Conservation (phyloP, 1,140 invertebrate species). For the Helicoverpa zea region DNA sequence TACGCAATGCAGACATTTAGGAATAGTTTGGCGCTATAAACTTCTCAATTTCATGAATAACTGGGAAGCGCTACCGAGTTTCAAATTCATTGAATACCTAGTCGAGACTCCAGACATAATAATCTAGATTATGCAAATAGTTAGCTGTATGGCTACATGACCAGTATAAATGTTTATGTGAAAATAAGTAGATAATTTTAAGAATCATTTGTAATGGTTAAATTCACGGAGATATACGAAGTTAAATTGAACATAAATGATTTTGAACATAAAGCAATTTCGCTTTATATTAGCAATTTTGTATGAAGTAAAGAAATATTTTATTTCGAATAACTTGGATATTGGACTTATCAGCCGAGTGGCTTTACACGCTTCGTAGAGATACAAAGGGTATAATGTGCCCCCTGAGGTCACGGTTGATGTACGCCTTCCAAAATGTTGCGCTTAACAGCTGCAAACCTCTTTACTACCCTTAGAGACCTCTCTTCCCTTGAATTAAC, state of each 20-base stretch:
- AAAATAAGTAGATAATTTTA: no score
- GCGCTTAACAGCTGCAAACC: slow-evolving; percentile 14
- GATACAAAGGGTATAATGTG: slow-evolving; percentile 5
- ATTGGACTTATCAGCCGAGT: not conserved
- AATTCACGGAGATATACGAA: no score
- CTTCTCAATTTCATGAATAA: slow-evolving; percentile 1
- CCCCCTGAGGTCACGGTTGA: slow-evolving; percentile 33
- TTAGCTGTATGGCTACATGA: not conserved
- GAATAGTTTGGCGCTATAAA: not conserved
- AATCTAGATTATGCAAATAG: not conserved
- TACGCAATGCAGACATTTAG: slow-evolving; percentile 19
- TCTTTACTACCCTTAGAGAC: not conserved
- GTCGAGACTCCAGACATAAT: not conserved
- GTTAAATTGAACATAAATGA: no score
- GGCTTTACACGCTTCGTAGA: not conserved
- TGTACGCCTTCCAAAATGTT: slow-evolving; percentile 29
- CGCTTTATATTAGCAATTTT: no score
- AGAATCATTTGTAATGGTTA: no score
- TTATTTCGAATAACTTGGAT: not conserved
- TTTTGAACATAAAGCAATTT: no score
- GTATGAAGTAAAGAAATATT: not conserved
- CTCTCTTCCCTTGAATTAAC: not conserved
- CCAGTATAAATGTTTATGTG: not conserved
- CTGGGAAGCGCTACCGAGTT: not conserved
- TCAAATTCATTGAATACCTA: not conserved